Conservation (phyloP, 2,113 vertebrate species). For the Saccopteryx bilineata region DNA sequence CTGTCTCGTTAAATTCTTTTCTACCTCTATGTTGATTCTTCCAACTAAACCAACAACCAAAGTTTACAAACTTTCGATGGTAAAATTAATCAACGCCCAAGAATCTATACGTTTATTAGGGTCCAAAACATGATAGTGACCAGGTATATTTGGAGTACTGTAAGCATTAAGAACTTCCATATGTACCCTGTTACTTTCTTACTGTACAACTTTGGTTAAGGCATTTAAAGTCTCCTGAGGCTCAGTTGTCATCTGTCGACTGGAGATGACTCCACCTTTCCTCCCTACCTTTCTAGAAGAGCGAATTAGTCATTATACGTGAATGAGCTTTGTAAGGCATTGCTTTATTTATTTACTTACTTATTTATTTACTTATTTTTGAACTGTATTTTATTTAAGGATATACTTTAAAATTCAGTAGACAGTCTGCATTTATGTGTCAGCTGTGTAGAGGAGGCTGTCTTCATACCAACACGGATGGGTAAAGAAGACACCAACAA, state of each 20-base stretch:
- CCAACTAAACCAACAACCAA: not conserved
- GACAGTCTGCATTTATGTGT: not conserved
- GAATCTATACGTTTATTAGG: not conserved
- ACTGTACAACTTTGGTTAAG: not conserved
- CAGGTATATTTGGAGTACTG: not conserved
- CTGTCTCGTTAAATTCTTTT: conserved; percentile 52
- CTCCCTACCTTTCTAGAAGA: not conserved
- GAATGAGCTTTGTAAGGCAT: not conserved
- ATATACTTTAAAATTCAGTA: not conserved
- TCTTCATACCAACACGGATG: not conserved
- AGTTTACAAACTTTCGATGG: not conserved
- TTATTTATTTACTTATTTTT: not conserved
- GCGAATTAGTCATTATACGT: not conserved
- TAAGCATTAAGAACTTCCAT: not conserved
- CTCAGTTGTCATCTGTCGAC: not conserved
- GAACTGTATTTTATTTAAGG: conserved; percentile 9
- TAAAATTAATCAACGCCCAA: not conserved
- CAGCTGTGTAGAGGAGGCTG: not conserved
- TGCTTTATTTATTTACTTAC: not conserved
- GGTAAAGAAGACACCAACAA: not conserved
- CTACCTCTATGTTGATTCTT: conserved; percentile 40
- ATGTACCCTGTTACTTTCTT: not conserved
- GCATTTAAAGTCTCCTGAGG: not conserved
- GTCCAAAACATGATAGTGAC: not conserved
- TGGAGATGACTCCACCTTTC: not conserved